Percentiles rank a stretch among this genome's conserved stretches.
Conservation (phyloP, 2,113 vertebrate species). For the Theristicus caerulescens region DNA sequence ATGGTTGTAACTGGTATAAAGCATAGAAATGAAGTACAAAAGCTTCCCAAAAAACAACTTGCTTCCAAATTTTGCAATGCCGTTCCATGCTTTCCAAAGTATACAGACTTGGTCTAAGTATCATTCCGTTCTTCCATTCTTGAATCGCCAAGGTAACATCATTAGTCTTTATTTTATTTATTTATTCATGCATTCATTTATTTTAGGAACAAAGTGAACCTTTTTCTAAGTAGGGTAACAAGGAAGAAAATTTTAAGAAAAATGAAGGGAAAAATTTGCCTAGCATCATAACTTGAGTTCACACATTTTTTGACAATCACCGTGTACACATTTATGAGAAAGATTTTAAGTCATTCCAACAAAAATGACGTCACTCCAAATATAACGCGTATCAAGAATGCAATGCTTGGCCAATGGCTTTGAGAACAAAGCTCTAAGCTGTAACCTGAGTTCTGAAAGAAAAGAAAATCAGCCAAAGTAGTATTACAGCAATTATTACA, state of each 20-base stretch:
- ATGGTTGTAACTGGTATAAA: not conserved
- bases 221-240: not conserved
- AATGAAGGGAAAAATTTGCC: not conserved
- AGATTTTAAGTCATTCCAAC: not conserved
- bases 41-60: not conserved
- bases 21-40: not conserved
- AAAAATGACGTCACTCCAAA: not conserved
- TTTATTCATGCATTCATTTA: not conserved
- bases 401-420: not conserved
- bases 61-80: not conserved
- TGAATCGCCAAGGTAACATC: not conserved
- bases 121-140: not conserved
- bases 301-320: not conserved
- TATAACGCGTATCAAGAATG: not conserved
- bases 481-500: not conserved
- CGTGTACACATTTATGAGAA: not conserved
- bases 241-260: not conserved
- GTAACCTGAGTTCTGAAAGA: not conserved
- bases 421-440: not conserved
- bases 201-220: not conserved
- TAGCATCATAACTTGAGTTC: not conserved
- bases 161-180: too few species aligned
- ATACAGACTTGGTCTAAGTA: not conserved
- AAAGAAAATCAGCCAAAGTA: not conserved
- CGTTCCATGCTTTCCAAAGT: not conserved